Conservation (phyloP, 2,113 vertebrate genomes). For the Psilopsiagon aurifrons region DNA sequence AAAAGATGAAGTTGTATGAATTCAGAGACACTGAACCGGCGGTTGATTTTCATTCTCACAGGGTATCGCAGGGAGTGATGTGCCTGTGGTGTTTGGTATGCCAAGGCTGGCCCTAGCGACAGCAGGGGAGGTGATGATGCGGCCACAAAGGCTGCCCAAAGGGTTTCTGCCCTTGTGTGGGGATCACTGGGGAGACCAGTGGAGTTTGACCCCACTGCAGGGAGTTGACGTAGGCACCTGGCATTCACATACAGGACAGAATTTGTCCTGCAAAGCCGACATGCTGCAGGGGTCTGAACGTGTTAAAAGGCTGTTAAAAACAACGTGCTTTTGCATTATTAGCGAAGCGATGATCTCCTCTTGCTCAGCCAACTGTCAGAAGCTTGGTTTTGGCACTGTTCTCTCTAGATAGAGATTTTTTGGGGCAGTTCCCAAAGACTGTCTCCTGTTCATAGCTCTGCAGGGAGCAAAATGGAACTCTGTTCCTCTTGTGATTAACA, state of each 20-base stretch:
- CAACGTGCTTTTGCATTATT: background rate
- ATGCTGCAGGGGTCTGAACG: background rate
- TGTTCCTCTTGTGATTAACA: background rate
- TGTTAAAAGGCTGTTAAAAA: background rate
- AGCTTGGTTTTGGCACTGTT: background rate
- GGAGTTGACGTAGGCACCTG: background rate
- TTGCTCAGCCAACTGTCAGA: background rate
- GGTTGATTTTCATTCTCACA: background rate
- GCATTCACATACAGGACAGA: fast-evolving
- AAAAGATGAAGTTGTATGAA: background rate
- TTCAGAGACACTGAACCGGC: background rate
- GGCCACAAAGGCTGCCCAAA: background rate
- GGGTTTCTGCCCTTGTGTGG: background rate
- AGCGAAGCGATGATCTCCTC: background rate
- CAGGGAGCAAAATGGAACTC: background rate
- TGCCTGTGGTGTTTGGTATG: background rate
- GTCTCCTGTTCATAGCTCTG: background rate
- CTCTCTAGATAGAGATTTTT: background rate
- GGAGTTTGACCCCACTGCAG: background rate
- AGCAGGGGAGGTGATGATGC: fast-evolving
- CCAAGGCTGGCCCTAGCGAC: background rate
- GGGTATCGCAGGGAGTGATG: background rate
- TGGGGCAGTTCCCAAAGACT: background rate
- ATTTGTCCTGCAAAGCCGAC: background rate
- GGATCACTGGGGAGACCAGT: background rate